phyloP scores from a whole-genome alignment of 2,113 vertebrate species.

The Scomber scombrus region DNA sequence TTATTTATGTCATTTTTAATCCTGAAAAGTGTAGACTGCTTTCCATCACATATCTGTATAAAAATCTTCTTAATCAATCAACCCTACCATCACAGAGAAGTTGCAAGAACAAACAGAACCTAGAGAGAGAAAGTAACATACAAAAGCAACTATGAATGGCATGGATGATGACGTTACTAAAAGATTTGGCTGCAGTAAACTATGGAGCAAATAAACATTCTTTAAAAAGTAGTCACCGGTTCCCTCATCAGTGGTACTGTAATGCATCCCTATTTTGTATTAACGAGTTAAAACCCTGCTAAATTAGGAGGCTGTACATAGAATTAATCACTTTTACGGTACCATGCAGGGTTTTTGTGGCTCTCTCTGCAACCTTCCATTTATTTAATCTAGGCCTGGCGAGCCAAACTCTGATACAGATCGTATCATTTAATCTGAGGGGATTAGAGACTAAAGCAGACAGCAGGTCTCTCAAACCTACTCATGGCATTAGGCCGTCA shows the following conservation, averaged over 20 bases:
- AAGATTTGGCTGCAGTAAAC: slow-evolving; percentile 4
- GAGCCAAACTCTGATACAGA: slow-evolving; percentile 74
- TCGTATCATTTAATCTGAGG: slow-evolving; percentile 81
- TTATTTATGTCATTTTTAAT: neutral
- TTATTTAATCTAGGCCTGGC: slow-evolving; percentile 67
- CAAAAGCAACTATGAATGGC: neutral
- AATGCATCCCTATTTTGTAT: slow-evolving; percentile 8
- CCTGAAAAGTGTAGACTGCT: neutral
- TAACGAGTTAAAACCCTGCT: slow-evolving; percentile 1
- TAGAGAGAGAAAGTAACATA: neutral
- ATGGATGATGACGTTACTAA: neutral
- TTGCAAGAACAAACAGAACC: neutral
- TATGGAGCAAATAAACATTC: slow-evolving; percentile 1
- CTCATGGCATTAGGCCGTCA: slow-evolving; percentile 73
- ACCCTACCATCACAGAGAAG: neutral
- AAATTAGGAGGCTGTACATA: slow-evolving; percentile 34
- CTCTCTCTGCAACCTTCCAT: slow-evolving; percentile 44
- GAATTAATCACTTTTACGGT: slow-evolving; percentile 22
- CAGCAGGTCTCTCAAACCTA: slow-evolving; percentile 67
- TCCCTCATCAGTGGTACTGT: neutral
- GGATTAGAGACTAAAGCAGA: slow-evolving; percentile 77
- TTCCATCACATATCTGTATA: neutral
- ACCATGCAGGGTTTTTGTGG: neutral
- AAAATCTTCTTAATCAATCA: slow-evolving; percentile 22
- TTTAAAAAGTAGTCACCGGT: neutral